Evolutionary conservation across 2,888 invertebrate species (phyloP), one percentile per base, ranked within the genome.

Genomic region (Andrena bicolor): DNA sequence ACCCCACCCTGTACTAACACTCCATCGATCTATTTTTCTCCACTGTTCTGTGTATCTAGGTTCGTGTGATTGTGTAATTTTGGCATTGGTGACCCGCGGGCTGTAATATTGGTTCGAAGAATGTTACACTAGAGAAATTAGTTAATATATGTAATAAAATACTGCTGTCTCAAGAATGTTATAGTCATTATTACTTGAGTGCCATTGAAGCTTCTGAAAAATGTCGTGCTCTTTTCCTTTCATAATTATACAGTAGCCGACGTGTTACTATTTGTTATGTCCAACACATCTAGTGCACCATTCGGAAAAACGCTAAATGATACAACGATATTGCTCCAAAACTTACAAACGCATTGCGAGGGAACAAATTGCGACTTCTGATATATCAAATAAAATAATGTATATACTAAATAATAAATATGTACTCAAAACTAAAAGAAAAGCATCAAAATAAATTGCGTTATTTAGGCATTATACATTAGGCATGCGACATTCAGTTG

Each of bases 1-100:
- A 89, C 86, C 89, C 87, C 88, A 85, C 84, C 90, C 89, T 86
- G 86, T 83, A 83, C 88, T 87, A 84, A 89, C 83, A 80, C 82
- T 88, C 87, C 72, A 80, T 53, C 66, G 49, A 23, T 66, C 72
- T 72, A 61, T 78, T 66, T 70, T 16, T 73, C 41, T 6, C 20
- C 71, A 75, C 53, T 16, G 35, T 71, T 71, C 58, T 20, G 53
- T 53, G 73, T 77, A 61, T 60, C 69, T 82, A 48, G 41, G 71
- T 30, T 68, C 10, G 53, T 68, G 61, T 82, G 49, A 28, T 49
- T 20, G 65, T 63, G 69, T 75, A 61, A 63, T 58, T 58, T 63
- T 30, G 13, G 49, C 53, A 41, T 65, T 48, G 51, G 49, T 23
- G 30, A 51, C 8, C 48, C 41, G 3, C 26, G 58, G 41, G n/a